These are phyloP conservation scores for Ataeniobius toweri DNA, from an alignment of 2,797 vertebrate genomes.

Conservation along the genomic window DNA sequence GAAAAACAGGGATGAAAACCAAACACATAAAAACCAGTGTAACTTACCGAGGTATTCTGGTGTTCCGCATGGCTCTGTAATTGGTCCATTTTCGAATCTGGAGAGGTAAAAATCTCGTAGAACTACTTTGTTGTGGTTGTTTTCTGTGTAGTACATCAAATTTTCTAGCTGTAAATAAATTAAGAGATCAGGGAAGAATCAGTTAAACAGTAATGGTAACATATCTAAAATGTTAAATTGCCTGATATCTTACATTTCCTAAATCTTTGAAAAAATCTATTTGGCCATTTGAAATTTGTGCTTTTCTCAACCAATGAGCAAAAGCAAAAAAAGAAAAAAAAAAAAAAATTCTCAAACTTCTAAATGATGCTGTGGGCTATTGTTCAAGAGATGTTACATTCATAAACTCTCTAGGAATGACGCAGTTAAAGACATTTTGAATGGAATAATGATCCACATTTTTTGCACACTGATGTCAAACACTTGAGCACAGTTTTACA, in stretches of 20 bases:
- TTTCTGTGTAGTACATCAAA: slow-evolving; percentile 79
- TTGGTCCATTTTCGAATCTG: slow-evolving; percentile 87
- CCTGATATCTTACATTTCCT: not conserved
- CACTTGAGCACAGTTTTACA: not conserved
- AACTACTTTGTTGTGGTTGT: slow-evolving; percentile 89
- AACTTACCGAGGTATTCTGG: slow-evolving; percentile 86
- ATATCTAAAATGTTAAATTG: not conserved
- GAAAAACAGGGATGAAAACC: slow-evolving; percentile 10
- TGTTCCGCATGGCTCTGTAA: slow-evolving; percentile 89
- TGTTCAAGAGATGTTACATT: not conserved
- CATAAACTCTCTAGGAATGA: not conserved
- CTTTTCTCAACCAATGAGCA: not conserved
- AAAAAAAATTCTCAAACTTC: not conserved
- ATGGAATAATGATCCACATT: not conserved
- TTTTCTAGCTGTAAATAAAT: slow-evolving; percentile 71
- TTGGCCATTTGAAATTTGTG: not conserved
- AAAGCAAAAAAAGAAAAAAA: not conserved
- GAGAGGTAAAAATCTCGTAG: slow-evolving; percentile 89
- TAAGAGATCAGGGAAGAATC: not conserved
- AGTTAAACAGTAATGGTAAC: not conserved
- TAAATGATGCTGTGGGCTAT: too few species aligned
- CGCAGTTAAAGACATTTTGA: not conserved
- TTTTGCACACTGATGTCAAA: not conserved
- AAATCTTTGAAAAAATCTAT: not conserved
- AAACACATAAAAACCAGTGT: not conserved